Evolutionary conservation across 92 coral and sea anemone genomes (phyloP).

Genomic region (Zoanthus sociatus): DNA sequence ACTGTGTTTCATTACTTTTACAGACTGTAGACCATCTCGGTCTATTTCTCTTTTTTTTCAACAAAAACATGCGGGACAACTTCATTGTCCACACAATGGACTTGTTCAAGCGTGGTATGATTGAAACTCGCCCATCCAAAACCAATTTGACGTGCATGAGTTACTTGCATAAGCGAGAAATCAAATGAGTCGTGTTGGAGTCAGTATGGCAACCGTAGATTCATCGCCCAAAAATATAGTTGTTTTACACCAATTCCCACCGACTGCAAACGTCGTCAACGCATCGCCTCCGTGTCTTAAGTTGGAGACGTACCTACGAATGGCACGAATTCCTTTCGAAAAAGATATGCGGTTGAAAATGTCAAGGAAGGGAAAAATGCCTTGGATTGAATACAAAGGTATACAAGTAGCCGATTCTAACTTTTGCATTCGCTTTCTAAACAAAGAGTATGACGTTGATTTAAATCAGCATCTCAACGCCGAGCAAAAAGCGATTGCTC

Average conservation of each 20-base stretch:
- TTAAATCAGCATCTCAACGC: slow-evolving; percentile 68
- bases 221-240: slow-evolving; percentile 47
- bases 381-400: slow-evolving; percentile 89
- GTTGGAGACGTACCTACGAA: slow-evolving; percentile 86
- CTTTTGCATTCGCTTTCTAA: slow-evolving; percentile 86
- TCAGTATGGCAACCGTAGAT: neutral
- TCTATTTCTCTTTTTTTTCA: too few relatives aligned
- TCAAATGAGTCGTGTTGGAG: slow-evolving; percentile 24
- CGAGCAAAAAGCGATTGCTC: slow-evolving; percentile 75
- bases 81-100: neutral
- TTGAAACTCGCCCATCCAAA: neutral
- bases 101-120: slow-evolving; percentile 20
- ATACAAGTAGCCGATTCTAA: slow-evolving; percentile 80
- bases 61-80: neutral
- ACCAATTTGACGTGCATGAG: neutral
- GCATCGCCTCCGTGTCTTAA: slow-evolving; percentile 87
- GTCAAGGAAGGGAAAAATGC: slow-evolving; percentile 89
- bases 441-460: slow-evolving; percentile 80
- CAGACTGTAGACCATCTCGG: too few relatives aligned
- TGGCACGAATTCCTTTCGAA: slow-evolving; percentile 87
- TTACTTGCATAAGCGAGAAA: slow-evolving; percentile 15
- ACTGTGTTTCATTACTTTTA: too few relatives aligned
- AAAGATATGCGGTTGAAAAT: slow-evolving; percentile 63
- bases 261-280: slow-evolving; percentile 42
- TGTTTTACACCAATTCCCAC: slow-evolving; percentile 61